Percentiles rank a stretch among this genome's conserved stretches.
phyloP scores from a whole-genome alignment of 1,140 invertebrate species.

The Semibalanus balanoides region DNA sequence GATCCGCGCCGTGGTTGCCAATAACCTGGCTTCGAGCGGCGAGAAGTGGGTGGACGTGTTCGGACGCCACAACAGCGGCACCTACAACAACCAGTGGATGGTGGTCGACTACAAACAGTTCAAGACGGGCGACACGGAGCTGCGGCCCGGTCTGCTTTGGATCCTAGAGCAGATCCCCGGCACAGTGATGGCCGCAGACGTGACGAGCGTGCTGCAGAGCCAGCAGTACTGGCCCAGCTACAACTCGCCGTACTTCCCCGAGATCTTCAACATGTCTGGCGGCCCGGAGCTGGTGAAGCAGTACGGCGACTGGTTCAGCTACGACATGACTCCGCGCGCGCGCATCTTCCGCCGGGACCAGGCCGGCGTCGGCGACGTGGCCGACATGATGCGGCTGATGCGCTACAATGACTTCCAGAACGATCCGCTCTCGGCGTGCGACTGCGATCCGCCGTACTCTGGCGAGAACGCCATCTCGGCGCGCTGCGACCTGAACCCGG shows the following conservation, averaged over 20 bases:
- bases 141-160: constrained; percentile 40
- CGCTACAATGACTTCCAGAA: constrained; percentile 56
- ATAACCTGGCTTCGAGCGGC: constrained; percentile 56
- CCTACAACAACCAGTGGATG: constrained; percentile 81
- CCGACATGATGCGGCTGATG: constrained; percentile 45
- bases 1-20: constrained; percentile 68
- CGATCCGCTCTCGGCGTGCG: constrained; percentile 51
- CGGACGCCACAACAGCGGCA: constrained; percentile 53
- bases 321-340: constrained; percentile 46
- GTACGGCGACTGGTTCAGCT: constrained; percentile 56
- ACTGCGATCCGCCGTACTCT: constrained; percentile 54
- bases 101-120: constrained; percentile 56
- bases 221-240: constrained; percentile 61
- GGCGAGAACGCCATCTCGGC: constrained; percentile 56
- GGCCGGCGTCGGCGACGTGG: constrained; percentile 36
- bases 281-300: constrained; percentile 37
- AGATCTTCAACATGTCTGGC: constrained; percentile 43
- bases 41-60: constrained; percentile 50
- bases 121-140: constrained; percentile 29
- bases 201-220: constrained; percentile 47
- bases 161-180: constrained; percentile 72
- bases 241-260: constrained; percentile 55
- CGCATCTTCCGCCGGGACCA: constrained; percentile 47
- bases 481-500: constrained; percentile 51
- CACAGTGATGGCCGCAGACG: constrained; percentile 43